A percentile compares a stretch with the other conserved stretches of the same genome.
phyloP scores from a whole-genome alignment of 2,113 vertebrate genomes.

The Channa argus region DNA sequence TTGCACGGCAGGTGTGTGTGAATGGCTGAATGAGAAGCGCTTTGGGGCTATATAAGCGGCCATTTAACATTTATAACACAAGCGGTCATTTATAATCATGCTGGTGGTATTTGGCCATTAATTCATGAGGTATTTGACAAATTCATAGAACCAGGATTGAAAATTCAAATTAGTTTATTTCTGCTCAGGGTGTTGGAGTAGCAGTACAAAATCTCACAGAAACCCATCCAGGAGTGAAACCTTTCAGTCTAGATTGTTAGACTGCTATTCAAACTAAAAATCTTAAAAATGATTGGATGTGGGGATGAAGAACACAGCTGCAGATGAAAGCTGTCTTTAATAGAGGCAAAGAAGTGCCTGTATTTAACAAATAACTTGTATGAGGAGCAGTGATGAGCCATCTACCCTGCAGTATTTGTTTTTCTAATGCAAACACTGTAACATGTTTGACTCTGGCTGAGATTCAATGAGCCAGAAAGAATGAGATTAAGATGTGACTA shows the following conservation, averaged over 20 bases:
- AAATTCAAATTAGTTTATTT: too few relatives aligned
- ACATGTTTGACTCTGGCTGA: conserved; percentile 9
- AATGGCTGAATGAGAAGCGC: too few relatives aligned
- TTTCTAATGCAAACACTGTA: conserved; percentile 1
- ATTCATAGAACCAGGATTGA: too few relatives aligned
- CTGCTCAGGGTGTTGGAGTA: too few relatives aligned
- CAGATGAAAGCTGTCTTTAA: neutral
- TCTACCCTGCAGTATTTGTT: neutral
- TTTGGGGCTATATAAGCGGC: too few relatives aligned
- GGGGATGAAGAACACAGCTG: neutral
- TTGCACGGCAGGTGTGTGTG: too few relatives aligned
- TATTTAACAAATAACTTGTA: neutral
- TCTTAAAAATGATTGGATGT: neutral
- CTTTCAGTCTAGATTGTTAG: neutral
- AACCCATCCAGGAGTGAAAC: neutral
- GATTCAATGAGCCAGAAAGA: conserved; percentile 17
- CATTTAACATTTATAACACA: too few relatives aligned
- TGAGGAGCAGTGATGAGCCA: neutral
- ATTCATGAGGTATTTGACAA: too few relatives aligned
- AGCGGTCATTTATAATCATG: too few relatives aligned
- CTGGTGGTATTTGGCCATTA: too few relatives aligned
- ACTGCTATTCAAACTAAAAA: neutral
- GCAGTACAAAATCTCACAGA: neutral
- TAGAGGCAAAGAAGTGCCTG: conserved; percentile 8
- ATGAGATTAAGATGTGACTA: neutral